Evolutionary conservation across 2,797 vertebrate genomes (phyloP), one percentile per base, ranked within the genome.

Genomic region (Toxotes lorentzi): DNA sequence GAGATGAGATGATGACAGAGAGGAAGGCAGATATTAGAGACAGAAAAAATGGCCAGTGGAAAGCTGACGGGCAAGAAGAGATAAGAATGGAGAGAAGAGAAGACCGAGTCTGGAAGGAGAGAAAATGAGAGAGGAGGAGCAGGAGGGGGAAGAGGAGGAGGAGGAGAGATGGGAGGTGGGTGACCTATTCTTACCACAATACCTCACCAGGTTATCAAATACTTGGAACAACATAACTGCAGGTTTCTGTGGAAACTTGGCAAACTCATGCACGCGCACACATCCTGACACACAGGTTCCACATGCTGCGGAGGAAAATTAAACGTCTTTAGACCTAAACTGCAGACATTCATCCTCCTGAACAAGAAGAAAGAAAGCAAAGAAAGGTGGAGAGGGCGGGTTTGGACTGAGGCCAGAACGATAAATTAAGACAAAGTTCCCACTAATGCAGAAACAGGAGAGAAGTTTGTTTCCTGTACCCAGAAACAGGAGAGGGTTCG

Each of bases 161-260:
- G 51, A 60, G n/a, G 53, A 60, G 41, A 57, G 68, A 60, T 34
- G 62, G 78, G 78, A 78, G 73, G 50, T 30, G 74, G 79, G 74
- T 73, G 86, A 91, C 85, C 81, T 86, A 83, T 78, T 85, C 81
- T 57, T 70, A 64, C 78, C 71, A 89, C 85, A 88, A 91, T 88
- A 84, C 81, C 87, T 90, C 85, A 81, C 69, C 85, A 64, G 86
- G 89, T 87, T 89, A 89, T 93, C 89, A 87, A 81, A 85, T 73
- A 56, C 70, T 67, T 51, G 64, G 63, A 87, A 67, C 70, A 35
- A 79, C 84, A 82, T 73, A 74, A 84, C 78, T 66, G 69, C 81
- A 78, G 81, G 90, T 90, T 87, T 81, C 89, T 89, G 88, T 87
- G 91, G 89, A 91, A 88, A 91, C 84, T 74, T 85, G 83, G 81